A percentile compares a stretch with the other conserved stretches of the same genome.
These are phyloP conservation scores for Zoanthus gigantus DNA, from an alignment of 92 coral and sea anemone species.

Conservation along the genomic window DNA sequence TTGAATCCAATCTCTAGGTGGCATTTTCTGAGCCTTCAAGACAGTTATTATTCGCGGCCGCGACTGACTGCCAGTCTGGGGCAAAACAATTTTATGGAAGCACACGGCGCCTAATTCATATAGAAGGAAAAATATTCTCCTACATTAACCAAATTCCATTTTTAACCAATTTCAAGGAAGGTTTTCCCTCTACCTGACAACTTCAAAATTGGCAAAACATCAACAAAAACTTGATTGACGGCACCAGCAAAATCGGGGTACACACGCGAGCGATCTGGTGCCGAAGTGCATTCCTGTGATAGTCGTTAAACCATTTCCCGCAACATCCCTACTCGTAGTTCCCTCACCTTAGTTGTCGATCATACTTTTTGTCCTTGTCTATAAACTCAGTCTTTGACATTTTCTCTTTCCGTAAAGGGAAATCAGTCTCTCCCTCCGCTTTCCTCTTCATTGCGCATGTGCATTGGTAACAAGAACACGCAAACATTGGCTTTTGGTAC, in stretches of 20 bases:
- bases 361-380: conserved; percentile 98
- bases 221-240: conserved; percentile 12
- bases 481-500: conserved; percentile 4
- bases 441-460: conserved; percentile 99
- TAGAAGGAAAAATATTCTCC: no score
- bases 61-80: no score
- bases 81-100: no score
- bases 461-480: conserved; percentile 33
- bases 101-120: no score
- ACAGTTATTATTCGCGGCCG: no score
- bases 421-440: conserved; percentile 81
- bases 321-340: not conserved
- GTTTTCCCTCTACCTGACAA: not conserved
- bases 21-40: no score
- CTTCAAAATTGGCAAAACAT: not conserved
- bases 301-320: not conserved
- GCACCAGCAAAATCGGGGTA: conserved; percentile 24
- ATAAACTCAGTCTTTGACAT: conserved; percentile 83
- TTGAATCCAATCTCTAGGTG: no score
- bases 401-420: conserved; percentile 80
- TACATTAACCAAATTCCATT: not conserved
- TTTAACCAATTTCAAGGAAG: not conserved
- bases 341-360: conserved; percentile 95
- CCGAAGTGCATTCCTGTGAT: not conserved
- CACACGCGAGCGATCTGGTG: conserved; percentile 1